Conservation (phyloP, 2,888 invertebrate genomes). For the Cryptus armator region DNA sequence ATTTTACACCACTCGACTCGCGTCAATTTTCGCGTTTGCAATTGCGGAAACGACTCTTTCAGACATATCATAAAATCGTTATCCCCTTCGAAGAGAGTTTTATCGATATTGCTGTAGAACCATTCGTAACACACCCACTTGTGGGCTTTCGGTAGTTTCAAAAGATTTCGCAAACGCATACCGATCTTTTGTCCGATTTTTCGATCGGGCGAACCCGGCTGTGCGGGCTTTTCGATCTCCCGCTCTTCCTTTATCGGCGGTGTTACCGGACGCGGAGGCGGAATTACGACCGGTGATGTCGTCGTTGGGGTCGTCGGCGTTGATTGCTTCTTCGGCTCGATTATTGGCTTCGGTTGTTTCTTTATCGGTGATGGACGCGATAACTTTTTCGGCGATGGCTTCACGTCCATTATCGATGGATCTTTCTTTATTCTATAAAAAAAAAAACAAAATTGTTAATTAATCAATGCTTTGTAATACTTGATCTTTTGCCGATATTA, state of each 20-base stretch:
- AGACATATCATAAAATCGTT: conserved; percentile 98
- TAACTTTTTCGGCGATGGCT: conserved; percentile 89
- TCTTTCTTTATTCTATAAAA: conserved; percentile 82
- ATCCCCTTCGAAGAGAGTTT: conserved; percentile 96
- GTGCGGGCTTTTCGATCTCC: conserved; percentile 78
- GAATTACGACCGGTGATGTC: conserved; percentile 43
- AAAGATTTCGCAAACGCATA: conserved; percentile 94
- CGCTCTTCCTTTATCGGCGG: conserved; percentile 82
- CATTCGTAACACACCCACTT: conserved; percentile 99
- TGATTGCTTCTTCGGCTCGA: conserved; percentile 75
- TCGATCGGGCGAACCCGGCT: conserved; percentile 89
- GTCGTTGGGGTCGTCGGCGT: neutral
- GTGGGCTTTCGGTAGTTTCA: conserved; percentile 99
- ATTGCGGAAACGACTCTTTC: conserved; percentile 96
- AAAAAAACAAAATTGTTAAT: neutral
- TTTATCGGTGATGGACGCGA: conserved; percentile 87
- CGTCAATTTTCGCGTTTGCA: conserved; percentile 93
- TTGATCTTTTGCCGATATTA: neutral
- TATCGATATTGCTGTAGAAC: conserved; percentile 99
- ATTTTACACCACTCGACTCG: conserved; percentile 98
- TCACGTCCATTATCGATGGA: conserved; percentile 78
- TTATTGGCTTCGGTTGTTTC: conserved; percentile 73
- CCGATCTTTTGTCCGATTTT: conserved; percentile 96
- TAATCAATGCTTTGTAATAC: neutral
- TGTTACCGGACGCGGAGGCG: conserved; percentile 72